Base-by-base conservation (phyloP, 2,113 vertebrate genomes). In the Oenanthe oenanthe region DNA sequence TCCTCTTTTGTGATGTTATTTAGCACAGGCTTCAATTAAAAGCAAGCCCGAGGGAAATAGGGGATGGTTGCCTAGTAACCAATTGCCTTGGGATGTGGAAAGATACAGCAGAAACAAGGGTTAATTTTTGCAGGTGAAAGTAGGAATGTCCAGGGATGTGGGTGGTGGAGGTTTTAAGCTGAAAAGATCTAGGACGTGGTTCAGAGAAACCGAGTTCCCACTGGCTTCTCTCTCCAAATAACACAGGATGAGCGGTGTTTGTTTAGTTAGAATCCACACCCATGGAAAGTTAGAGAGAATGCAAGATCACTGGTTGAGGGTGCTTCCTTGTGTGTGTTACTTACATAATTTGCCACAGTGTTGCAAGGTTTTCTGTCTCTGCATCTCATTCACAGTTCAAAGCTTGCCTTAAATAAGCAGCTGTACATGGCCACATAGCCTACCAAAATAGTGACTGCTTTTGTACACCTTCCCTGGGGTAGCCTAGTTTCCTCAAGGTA, bases 101-200 rank as follows among this genome's bases (percentile, higher is more conserved):
- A 79, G 47, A 71, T 45, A 57, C 4, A 21, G 31, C 56, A 77
- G 61, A 92, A 66, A 54, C 57, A 94, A 79, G 94, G 89, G 93
- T 96, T 95, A 96, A 88, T 82, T 92, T 96, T 93, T 85, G 43
- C 86, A 89, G 90, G 92, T 94, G 71, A 57, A 93, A 77, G 80
- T 57, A 74, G 80, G 77, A 72, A 45, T 53, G 70, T 67, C 84
- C 32, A 0, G 53, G 38, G 60, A 78, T 68, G 67, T 70, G 24
- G 13, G 62, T 95, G 83, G 45, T 84, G 70, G 17, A 63, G 56
- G 20, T 74, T 78, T 84, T 85, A 88, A 75, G 36, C 62, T 85
- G 21, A 71, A 78, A 89, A 73, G 54, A 92, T 77, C 51, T 82
- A 58, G 77, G 79, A 82, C 40, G 3, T 42, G 29, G 12, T 78